Base-by-base conservation (phyloP, 2,113 vertebrate genomes). In the Chascanopsetta lugubris region DNA sequence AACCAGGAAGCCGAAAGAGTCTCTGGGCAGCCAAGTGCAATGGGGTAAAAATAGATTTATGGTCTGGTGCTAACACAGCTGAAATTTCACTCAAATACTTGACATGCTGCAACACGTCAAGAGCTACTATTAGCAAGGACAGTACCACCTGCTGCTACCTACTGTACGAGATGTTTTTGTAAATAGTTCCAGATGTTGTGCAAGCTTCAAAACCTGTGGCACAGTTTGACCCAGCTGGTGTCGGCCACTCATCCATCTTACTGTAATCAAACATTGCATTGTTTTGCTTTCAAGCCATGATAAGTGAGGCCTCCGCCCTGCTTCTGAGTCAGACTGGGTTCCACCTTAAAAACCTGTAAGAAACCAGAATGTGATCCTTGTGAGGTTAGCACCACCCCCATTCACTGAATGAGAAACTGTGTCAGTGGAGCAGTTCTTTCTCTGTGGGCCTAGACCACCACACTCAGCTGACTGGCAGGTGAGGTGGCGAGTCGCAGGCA, bases 41-140 rank as follows among this genome's bases (percentile, higher is more conserved):
- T 34, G 4, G 58, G 72, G 75, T 91, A 91, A 88, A 92, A 93
- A 93, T 93, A 93, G 92, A 87, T 86, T 87, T 54, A 87, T 76
- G 82, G 68, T 75, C 54, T 32, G 22, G 49, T 77, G 74, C 60
- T 32, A 74, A 82, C 84, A 58, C 87, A 84, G 90, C 87, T 93
- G 85, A 85, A 78, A 84, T 88, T 89, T 87, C 87, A 84, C 82
- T 79, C 80, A 80, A 82, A 89, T 90, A 83, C 59, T 86, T 88
- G 81, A 88, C 87, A 61, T 86, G 85, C 79, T 87, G 88, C 72
- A 68, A 85, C 85, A 85, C 77, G 91, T 82, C 63, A 45, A 54
- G 77, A 69, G 74, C 84, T 55, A 75, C 84, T 70, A 67, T 85
- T 84, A 85, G 80, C 73, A 56, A 49, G 34, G 4, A 56, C 60